Base-by-base conservation (phyloP, 1,140 invertebrate species). In the Danaus melanippus region DNA sequence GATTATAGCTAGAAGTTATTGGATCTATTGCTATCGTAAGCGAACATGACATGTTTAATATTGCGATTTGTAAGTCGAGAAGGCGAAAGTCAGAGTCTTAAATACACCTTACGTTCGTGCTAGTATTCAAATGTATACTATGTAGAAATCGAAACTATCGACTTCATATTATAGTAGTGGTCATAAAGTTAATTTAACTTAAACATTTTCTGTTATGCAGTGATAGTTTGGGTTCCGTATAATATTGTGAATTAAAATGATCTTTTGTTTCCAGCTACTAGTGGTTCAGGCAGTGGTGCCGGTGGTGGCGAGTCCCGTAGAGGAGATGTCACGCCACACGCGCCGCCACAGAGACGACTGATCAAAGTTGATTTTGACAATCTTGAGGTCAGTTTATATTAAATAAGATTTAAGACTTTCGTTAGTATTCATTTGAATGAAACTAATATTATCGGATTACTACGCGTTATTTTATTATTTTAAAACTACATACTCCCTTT, bases 351-450 rank as follows among this genome's bases (percentile, higher is more conserved):
- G 58, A 72, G 90, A 64, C 86, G 90, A 56, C 88, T 92, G 65
- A 92, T 92, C 76, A 92, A 91, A 88, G 90, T 92, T 49, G 91
- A 92, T 86, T 91, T 91, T 75, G 90, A 91, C 66, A 87, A 89
- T 61, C 78, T 90, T 58, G 86, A 90, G 86, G 90, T 90, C 66
- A 79, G 75, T 42, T 15, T 32, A 32, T 32, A 32, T 32, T 32
- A 0, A 32, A 32, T 32, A 7, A 32, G 21, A 32, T 32, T 5
- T 32, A 32, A 32, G 21, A 32, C 7, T 32, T 21, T 21, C 17
- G 17, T 2, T 5, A 32, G 21, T 7, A 32, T 4, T 4, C 21
- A 32, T 32, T 32, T 5, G 6, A 32, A 32, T 32, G 21, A 32
- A 32, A 32, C 21, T 32, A 8, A 7, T 32, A 32, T 32, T 32